Base-by-base conservation (phyloP, 2,113 vertebrate species). In the Ictalurus furcatus region DNA sequence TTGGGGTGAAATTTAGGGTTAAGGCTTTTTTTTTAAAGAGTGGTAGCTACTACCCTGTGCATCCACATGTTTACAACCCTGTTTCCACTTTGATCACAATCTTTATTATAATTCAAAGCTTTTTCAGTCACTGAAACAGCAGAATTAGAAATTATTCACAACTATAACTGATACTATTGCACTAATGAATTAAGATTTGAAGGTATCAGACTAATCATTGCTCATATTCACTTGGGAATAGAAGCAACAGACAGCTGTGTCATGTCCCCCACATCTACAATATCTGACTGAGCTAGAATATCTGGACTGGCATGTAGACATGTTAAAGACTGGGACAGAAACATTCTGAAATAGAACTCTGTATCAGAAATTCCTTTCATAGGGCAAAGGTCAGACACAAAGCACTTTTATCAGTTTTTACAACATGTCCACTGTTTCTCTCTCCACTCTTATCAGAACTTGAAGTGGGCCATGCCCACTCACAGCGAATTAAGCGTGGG, bases 391-490 rank as follows among this genome's bases (percentile, higher is more conserved):
- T 40, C 85, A 83, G 54, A 69, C 37, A 86, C 69, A 85, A 81
- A 87, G 87, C 54, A 52, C 61, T 76, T 84, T 67, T 92, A 87
- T 90, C 89, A 84, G 91, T 86, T 87, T 88, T 91, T 82, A 87
- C 87, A 89, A 37, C 25, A 48, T 85, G 84, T 89, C 81, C 44
- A 8, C 52, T 84, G 54, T 85, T 61, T 87, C 82, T 71, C 76
- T 71, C 82, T 56, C 19, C 16, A 79, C 44, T 83, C 67, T 67
- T 59, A 84, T 89, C 56, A 69, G 59, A 54, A 71, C 19, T 59
- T 88, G 30, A 61, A 37, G 80, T 28, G 88, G 78, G 40, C 78
- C 85, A 67, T 74, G 85, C 82, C 30, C 78, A 78, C 48, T 78
- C 16, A 80, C 16, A 28, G 44, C 25, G n/a, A 86, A 54, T 67